Percentiles rank a stretch among this genome's conserved stretches.
Conservation (phyloP, 2,113 vertebrate genomes). For the Syngnathus scovelli region DNA sequence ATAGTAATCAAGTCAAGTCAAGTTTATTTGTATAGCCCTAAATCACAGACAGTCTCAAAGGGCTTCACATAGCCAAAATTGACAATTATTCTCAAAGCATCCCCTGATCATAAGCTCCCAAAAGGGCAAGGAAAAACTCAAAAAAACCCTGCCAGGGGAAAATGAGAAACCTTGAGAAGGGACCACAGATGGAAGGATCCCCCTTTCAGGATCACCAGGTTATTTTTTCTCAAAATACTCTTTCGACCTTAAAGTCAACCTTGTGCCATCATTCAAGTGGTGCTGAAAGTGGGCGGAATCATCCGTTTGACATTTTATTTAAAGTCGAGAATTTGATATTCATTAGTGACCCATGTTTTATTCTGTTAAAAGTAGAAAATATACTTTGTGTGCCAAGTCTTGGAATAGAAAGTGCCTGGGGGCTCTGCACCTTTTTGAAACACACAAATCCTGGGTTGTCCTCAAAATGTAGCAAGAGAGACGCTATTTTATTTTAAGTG, state of each 20-base stretch:
- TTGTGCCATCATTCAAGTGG: background rate
- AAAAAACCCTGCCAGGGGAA: too few relatives aligned
- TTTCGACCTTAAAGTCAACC: background rate
- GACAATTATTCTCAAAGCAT: too few relatives aligned
- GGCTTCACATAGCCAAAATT: too few relatives aligned
- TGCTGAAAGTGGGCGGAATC: slow-evolving; percentile 4
- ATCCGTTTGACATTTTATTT: slow-evolving; percentile 23
- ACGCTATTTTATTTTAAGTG: background rate
- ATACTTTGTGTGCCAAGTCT: slow-evolving; percentile 37
- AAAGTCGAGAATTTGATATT: slow-evolving; percentile 52
- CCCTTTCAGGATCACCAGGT: too few relatives aligned
- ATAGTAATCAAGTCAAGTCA: too few relatives aligned
- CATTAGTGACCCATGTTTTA: slow-evolving; percentile 57
- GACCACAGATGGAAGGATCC: too few relatives aligned
- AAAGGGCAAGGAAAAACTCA: too few relatives aligned
- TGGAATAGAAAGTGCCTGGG: slow-evolving; percentile 46
- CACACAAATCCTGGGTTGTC: slow-evolving; percentile 21
- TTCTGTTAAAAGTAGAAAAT: slow-evolving; percentile 52
- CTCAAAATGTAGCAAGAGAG: slow-evolving; percentile 28
- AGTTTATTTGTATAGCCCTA: too few relatives aligned
- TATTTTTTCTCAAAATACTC: too few relatives aligned
- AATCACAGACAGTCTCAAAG: too few relatives aligned
- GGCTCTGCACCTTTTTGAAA: slow-evolving; percentile 22
- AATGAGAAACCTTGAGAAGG: too few relatives aligned
- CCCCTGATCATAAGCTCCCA: too few relatives aligned